Percentiles rank a stretch among this genome's conserved stretches.
phyloP scores from a whole-genome alignment of 2,888 invertebrate species.

The Agapostemon virescens region DNA sequence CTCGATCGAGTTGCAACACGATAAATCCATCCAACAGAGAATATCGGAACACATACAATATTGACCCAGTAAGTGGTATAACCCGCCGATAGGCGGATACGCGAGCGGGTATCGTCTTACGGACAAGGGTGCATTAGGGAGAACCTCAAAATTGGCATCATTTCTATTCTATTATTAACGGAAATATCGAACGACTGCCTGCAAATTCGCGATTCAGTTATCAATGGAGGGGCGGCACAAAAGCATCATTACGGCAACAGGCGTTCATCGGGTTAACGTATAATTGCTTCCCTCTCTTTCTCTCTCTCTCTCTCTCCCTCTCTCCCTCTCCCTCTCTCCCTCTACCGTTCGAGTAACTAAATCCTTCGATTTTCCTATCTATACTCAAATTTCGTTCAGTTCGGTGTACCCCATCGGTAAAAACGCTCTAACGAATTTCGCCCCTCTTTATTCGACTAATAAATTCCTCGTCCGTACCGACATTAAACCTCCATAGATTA shows the following conservation, averaged over 20 bases:
- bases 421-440: conserved; percentile 19
- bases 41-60: conserved; percentile 55
- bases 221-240: conserved; percentile 35
- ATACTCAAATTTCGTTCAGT: conserved; percentile 13
- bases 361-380: conserved; percentile 41
- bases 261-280: conserved; percentile 50
- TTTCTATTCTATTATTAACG: conserved; percentile 62
- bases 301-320: background rate
- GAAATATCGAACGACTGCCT: conserved; percentile 45
- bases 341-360: conserved; percentile 43
- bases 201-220: conserved; percentile 48
- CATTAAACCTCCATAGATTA: background rate
- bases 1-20: too few species aligned
- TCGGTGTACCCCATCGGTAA: conserved; percentile 8
- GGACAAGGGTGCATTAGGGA: conserved; percentile 46
- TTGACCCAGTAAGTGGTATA: conserved; percentile 55
- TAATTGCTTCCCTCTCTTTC: conserved; percentile 57
- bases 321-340: conserved; percentile 1
- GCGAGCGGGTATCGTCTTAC: conserved; percentile 32
- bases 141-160: conserved; percentile 56
- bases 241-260: conserved; percentile 53
- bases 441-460: background rate
- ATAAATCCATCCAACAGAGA: conserved; percentile 34
- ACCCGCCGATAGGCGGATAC: conserved; percentile 28
- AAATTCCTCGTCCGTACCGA: background rate